Base-by-base conservation (phyloP, 2,888 invertebrate genomes). In the Cephus nigrinus region DNA sequence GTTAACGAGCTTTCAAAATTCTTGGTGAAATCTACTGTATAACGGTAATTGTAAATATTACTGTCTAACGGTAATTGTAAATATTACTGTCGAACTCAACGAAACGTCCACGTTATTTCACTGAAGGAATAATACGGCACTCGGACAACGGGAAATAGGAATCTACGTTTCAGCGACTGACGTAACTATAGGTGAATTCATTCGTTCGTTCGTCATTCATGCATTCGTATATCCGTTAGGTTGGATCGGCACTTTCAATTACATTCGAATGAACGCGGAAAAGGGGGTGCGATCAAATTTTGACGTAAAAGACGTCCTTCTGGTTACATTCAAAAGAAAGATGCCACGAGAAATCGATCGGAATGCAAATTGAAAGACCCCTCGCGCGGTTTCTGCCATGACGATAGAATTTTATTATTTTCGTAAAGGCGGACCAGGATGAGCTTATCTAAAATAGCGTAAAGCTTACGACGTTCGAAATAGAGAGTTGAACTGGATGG, bases 401-500 rank as follows among this genome's bases (percentile, higher is more conserved):
- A 9, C 55, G 23, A 15, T 55, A 55, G 55, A 55, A 23, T 55
- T 23, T 55, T 55, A 55, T 23, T 55, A 55, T 23, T 55, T 55
- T 55, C 9, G 55, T 55, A 55, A 55, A 55, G 9, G 23, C 23
- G 55, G 2, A 9, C 55, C 23, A 15, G 23, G 55, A 55, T 9
- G 55, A 23, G 78, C 80, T 84, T 85, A 85, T 87, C 86, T 85
- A 81, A 84, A 82, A 84, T 85, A 85, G 80, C 80, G 80, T 73
- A 82, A 84, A 86, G 85, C 84, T 84, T 76, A 75, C 36, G 82
- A 78, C 81, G 82, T 86, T 87, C 84, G 86, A 84, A 84, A 85
- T 81, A 82, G 80, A 78, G 78, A 81, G 82, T 68, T 40, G 75
- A 80, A 79, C 83, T 81, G 82, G 81, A 79, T 79, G 79, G 81